Base-by-base conservation (phyloP, 1,140 invertebrate genomes). In the Sycobia sp. region DNA sequence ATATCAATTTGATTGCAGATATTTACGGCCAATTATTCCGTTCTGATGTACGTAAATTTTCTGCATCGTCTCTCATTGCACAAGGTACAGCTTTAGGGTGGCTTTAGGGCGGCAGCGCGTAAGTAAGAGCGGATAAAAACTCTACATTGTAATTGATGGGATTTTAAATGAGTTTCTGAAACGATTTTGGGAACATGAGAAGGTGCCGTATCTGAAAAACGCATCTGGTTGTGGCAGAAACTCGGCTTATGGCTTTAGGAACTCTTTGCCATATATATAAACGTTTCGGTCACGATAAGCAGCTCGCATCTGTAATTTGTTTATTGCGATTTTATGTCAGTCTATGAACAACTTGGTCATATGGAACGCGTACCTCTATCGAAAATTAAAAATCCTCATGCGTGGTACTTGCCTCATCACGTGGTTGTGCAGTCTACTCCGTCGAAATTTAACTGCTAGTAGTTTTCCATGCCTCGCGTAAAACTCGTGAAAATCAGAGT, bases 1-100 rank as follows among this genome's bases (percentile, higher is more conserved):
- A 67, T 34, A 13, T 69, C 0, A 61, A 67, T 2, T 34, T 69
- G 4, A 65, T 57, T 10, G 61, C 57, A 14, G 64, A 62, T 11
- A 23, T 69, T 7, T 64, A 63, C 20, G 29, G 58, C 9, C 18
- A 34, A 16, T 47, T 69, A 13, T 11, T 67, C 13, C 23, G 38
- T 29, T 5, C 46, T 7, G 67, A 58, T 0, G 13, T 69, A 7
- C 16, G 22, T 9, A 46, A 38, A 18, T 43, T 62, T 11, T 43
- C 36, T 4, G 7, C 22, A 14, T 32, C 58, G 2, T 13, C 4
- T 4, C 67, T 71, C 2, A 69, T 71, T 3, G 73, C 70, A 20
- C 72, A 76, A 67, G 51, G 72, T 14, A 76, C 72, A 0, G 56
- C 53, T 20, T 23, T 75, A 25, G 71, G 73, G 2, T 73, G 71